Evolutionary conservation across 2,888 invertebrate genomes (phyloP).

Genomic region (Apodemia mormo): DNA sequence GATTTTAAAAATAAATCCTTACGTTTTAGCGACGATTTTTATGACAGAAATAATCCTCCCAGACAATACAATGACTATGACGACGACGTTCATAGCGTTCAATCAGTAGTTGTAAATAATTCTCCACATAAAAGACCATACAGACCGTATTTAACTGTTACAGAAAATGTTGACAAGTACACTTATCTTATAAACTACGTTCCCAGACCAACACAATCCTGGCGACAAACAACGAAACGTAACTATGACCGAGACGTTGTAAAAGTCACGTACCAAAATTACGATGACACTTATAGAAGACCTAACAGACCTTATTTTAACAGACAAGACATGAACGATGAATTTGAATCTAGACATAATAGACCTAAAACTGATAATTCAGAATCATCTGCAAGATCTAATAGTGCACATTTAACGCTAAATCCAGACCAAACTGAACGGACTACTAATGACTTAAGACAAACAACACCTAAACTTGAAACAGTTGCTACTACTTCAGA

Average conservation of each 20-base stretch:
- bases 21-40: slow-evolving; percentile 59
- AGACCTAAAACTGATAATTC: slow-evolving; percentile 51
- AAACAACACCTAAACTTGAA: slow-evolving; percentile 40
- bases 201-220: slow-evolving; percentile 74
- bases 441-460: slow-evolving; percentile 32
- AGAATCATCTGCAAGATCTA: slow-evolving; percentile 68
- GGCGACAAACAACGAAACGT: slow-evolving; percentile 66
- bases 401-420: slow-evolving; percentile 46
- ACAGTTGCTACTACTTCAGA: slow-evolving; percentile 55
- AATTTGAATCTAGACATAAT: slow-evolving; percentile 53
- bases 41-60: slow-evolving; percentile 50
- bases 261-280: slow-evolving; percentile 74
- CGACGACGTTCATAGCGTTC: slow-evolving; percentile 62
- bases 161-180: slow-evolving; percentile 74
- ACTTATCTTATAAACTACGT: slow-evolving; percentile 79
- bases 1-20: slow-evolving; percentile 78
- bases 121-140: slow-evolving; percentile 65
- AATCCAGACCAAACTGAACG: slow-evolving; percentile 42
- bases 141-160: slow-evolving; percentile 70
- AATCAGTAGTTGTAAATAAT: slow-evolving; percentile 69
- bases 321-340: slow-evolving; percentile 48
- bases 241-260: slow-evolving; percentile 66
- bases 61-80: slow-evolving; percentile 57
- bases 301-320: slow-evolving; percentile 67
- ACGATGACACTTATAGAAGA: slow-evolving; percentile 71